Evolutionary conservation across 53 echinoderm and acorn worm species (phyloP).

Genomic region (Patiria pectinifera): DNA sequence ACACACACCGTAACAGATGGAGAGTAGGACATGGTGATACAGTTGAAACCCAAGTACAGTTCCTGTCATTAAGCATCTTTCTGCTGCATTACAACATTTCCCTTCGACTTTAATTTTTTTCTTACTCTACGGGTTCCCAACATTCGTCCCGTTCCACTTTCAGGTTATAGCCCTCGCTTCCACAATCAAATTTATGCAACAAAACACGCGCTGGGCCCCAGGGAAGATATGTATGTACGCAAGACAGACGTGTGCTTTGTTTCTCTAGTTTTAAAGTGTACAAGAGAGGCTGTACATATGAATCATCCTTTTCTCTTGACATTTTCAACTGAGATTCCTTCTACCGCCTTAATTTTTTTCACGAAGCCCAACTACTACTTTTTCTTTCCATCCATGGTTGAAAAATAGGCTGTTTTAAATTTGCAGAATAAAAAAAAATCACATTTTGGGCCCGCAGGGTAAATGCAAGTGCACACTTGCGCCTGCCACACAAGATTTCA

Average conservation of each 20-base stretch:
- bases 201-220: neutral
- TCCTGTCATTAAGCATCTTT: neutral
- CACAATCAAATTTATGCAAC: conserved; percentile 29
- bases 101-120: neutral
- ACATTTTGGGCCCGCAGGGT: neutral
- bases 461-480: neutral
- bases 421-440: neutral
- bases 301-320: neutral
- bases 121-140: neutral
- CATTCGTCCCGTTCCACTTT: neutral
- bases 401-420: neutral
- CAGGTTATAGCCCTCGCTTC: neutral
- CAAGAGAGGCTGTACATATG: neutral
- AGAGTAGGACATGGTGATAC: neutral
- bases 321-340: neutral
- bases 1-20: neutral
- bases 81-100: neutral
- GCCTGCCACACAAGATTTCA: neutral
- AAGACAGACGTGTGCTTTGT: neutral
- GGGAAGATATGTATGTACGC: neutral
- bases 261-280: neutral
- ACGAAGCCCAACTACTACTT: neutral
- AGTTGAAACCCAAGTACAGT: neutral
- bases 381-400: neutral
- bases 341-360: neutral